Evolutionary conservation across 2,888 invertebrate genomes (phyloP), one percentile per base, ranked within the genome.

Genomic region (Lottia scabra): DNA sequence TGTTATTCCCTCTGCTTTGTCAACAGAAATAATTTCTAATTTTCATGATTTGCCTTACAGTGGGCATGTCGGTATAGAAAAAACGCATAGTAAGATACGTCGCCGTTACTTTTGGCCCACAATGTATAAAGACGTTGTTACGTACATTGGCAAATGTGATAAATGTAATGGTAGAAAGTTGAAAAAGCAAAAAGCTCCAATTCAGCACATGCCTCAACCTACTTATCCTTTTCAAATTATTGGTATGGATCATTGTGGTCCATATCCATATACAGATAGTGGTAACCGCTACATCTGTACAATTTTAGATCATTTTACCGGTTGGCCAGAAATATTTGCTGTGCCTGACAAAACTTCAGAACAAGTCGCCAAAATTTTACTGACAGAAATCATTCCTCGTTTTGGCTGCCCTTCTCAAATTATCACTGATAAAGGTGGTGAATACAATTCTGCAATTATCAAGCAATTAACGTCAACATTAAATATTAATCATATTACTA

Each of bases 51-150:
- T 44, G 23, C 38, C 38, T 4, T 45, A 19, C 19, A 45, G 62
- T 15, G 70, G 70, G 1, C 64, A 70, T 64, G 16, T 62, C 16
- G 70, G 70, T n/a, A 30, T 70, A 16, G 62, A 63, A 30, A 30
- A 30, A 30, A 30, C 30, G 5, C 5, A 30, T 5, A 30, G 5
- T 30, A 30, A 30, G 5, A 30, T 30, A 2, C 30, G 30, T 30
- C 23, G 3, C 26, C 27, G 45, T 5, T 70, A 44, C 27, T 56
- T 27, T 44, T 70, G 70, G 70, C 13, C 26, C 16, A 45, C 44
- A 12, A 44, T 70, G 70, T 27, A 62, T 23, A 64, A 64, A 12
- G 64, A 70, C 44, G n/a, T 63, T n/a, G 45, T 12, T 0, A 4
- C 44, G 4, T 63, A 10, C n/a, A 23, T 63, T 6, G 30, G 3